These are phyloP conservation scores for Trichonephila clavata DNA, from an alignment of 1,140 invertebrate genomes.

Conservation along the genomic window DNA sequence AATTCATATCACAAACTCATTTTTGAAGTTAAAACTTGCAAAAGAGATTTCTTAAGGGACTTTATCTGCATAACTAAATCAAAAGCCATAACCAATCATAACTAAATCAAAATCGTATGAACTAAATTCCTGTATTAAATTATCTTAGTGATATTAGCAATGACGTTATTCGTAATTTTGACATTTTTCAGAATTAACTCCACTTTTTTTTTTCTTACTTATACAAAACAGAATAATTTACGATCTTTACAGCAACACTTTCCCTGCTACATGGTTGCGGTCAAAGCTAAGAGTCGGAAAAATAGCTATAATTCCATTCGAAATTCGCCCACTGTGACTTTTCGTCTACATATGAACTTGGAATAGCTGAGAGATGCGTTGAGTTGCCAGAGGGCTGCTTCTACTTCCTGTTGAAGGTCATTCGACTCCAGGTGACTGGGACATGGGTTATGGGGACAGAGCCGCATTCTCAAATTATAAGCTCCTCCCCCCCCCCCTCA, in stretches of 20 bases:
- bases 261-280: not conserved
- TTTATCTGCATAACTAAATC: too few species aligned
- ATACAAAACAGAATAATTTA: not conserved
- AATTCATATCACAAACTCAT: too few species aligned
- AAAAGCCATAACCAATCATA: too few species aligned
- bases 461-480: conserved; percentile 20
- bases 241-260: not conserved
- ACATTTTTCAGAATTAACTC: not conserved
- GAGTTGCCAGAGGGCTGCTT: conserved; percentile 46
- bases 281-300: not conserved
- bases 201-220: not conserved
- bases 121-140: too few species aligned
- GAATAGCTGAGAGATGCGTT: not conserved
- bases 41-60: too few species aligned
- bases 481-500: not conserved
- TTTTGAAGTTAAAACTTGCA: too few species aligned
- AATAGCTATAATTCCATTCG: not conserved
- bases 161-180: not conserved
- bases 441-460: conserved; percentile 20
- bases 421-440: conserved; percentile 67
- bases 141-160: too few species aligned
- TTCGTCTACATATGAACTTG: not conserved
- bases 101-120: too few species aligned
- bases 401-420: conserved; percentile 74
- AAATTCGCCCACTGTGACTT: not conserved